Evolutionary conservation across 2,797 vertebrate species (phyloP), one percentile per base, ranked within the genome.

Genomic region (Sebastolobus alascanus): DNA sequence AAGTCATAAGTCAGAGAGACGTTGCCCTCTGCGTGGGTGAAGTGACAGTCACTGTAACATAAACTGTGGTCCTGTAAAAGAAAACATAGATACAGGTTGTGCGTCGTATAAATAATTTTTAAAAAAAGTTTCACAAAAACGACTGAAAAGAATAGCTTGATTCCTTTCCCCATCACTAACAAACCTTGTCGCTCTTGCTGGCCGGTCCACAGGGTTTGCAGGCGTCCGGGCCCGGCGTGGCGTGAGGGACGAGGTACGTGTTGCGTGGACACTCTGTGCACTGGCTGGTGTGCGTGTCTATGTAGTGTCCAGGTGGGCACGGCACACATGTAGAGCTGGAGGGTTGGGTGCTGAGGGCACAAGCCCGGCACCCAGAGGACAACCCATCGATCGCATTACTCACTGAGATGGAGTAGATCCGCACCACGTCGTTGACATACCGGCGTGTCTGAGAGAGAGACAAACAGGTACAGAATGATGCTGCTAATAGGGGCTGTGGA

Each of bases 181-280:
- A 6, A 63, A 95, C 98, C 97, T 97, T 95, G 84, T 96, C 97
- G 80, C 96, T 99, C 73, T 67, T 96, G 93, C 98, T 99, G 68
- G 93, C 96, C 2, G 98, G 98, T n/a, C 98, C 99, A 46, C 99
- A 99, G 0, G 96, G 92, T 84, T 97, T 93, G 87, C 99, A 99
- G 60, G 97, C 96, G 2, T 97, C 97, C 9, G 58, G 87, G 46
- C 97, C 97, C 0, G 96, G 97, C 22, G 97, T 94, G 77, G 96
- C 92, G 65, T 97, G 97, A 52, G 97, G 85, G 56, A 96, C 95
- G 25, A 99, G 96, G 94, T 97, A 96, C 0, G 97, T 98, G 93
- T 97, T 94, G 12, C n/a, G 86, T 0, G 97, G 97, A 84, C 99
- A 99, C 90, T 99, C 97, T 60, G 93, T 91, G 92, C 98, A 99